Base-by-base conservation (phyloP, 1,140 invertebrate genomes). In the Megalonaias nervosa region DNA sequence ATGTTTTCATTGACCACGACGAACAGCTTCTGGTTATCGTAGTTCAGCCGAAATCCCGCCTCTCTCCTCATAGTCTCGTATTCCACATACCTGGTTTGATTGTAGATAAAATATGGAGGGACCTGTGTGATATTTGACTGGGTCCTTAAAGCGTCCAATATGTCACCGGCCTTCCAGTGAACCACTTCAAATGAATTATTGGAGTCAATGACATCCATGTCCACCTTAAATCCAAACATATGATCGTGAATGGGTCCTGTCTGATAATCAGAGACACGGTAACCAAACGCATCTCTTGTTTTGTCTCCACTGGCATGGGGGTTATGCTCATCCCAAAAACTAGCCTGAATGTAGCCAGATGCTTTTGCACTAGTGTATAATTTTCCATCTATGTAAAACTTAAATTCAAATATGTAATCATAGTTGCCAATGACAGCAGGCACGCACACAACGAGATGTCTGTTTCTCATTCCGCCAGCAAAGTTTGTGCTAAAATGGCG, bases 211-310 rank as follows among this genome's bases (percentile, higher is more conserved):
- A 86, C 77, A 75, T 86, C 86, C 3, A 86, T 31, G 72, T 86
- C 85, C 11, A 80, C 84, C 65, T 87, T 87, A 73, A 87, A 88
- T 64, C 84, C 75, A 58, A 87, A 82, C 57, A 85, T 73, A 68
- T 88, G 86, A 48, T 86, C 79, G 67, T 88, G 87, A n/a, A 88
- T 74, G 56, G 75, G 82, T 31, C 79, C 87, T 38, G 74, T 60
- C 16, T 78, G 69, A 31, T 78, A 59, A 14, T 78, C 74, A n/a
- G 74, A 69, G 14, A 86, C 67, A 55, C 71, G 59, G 59, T 80
- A 84, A 0, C 85, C 86, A 71, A 83, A 88, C 14, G 75, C 60
- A 21, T 75, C 65, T 26, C 76, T 26, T 31, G 62, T 72, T 48
- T 72, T 72, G 38, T 77, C 76, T 70, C 23, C 17, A 19, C 81